phyloP scores from a whole-genome alignment of 2,113 vertebrate species.

The Nothobranchius kuhntae region DNA sequence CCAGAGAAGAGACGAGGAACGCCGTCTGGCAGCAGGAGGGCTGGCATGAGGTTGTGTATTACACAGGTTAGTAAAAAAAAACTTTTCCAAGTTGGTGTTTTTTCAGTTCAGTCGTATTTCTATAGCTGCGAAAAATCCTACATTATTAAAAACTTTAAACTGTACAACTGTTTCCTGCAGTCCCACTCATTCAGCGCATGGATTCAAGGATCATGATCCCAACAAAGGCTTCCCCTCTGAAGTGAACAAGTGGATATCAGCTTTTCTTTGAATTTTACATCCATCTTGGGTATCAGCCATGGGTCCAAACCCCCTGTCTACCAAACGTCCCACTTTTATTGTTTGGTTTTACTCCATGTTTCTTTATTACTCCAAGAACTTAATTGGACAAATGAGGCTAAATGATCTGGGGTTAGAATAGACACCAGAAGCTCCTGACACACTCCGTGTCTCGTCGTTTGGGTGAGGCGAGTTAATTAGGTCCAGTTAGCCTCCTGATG shows the following conservation, averaged over 20 bases:
- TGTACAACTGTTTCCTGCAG: slow-evolving; percentile 64
- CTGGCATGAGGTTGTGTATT: slow-evolving; percentile 95
- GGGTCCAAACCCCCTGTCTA: slow-evolving; percentile 40
- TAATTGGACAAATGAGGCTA: slow-evolving; percentile 8
- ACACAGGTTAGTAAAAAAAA: slow-evolving; percentile 84
- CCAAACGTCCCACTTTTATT: slow-evolving; percentile 18
- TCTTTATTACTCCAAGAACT: slow-evolving; percentile 27
- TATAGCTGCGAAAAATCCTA: no score
- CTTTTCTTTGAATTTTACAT: slow-evolving; percentile 34
- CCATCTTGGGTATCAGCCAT: slow-evolving; percentile 18
- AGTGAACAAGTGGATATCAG: slow-evolving; percentile 49
- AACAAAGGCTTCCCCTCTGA: slow-evolving; percentile 74
- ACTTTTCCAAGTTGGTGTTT: no score
- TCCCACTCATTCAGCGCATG: slow-evolving; percentile 98
- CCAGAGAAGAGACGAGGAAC: slow-evolving; percentile 89
- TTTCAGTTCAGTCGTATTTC: no score
- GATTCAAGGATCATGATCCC: slow-evolving; percentile 98
- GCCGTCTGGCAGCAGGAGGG: slow-evolving; percentile 92
- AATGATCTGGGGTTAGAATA: neutral
- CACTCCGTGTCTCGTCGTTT: neutral
- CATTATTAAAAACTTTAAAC: neutral
- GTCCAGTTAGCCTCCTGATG: slow-evolving; percentile 26
- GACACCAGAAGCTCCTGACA: slow-evolving; percentile 4
- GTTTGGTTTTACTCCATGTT: slow-evolving; percentile 22
- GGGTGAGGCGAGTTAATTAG: slow-evolving; percentile 12